Evolutionary conservation across 2,888 invertebrate species (phyloP).

Genomic region (Miltochrista miniata): DNA sequence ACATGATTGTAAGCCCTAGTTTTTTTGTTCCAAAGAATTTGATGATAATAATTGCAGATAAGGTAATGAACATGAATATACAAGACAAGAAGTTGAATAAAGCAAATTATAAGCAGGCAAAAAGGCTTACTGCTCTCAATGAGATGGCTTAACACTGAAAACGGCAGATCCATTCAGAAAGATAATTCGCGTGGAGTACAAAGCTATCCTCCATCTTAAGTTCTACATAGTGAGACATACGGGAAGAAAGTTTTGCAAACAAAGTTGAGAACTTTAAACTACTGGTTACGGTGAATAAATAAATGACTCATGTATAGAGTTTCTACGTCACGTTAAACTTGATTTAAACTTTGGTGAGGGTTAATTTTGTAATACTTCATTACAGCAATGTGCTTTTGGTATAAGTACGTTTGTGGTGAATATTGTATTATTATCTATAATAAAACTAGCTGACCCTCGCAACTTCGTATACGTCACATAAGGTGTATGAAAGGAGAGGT

Average conservation of each 20-base stretch:
- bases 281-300: background rate
- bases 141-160: conserved; percentile 25
- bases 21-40: too few relatives aligned
- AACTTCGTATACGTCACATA: too few relatives aligned
- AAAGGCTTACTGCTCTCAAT: conserved; percentile 24
- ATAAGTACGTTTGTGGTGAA: too few relatives aligned
- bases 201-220: conserved; percentile 31
- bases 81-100: conserved; percentile 21
- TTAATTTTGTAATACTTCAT: too few relatives aligned
- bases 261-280: conserved; percentile 22
- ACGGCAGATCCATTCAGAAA: conserved; percentile 36
- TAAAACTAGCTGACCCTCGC: too few relatives aligned
- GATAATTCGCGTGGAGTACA: conserved; percentile 42
- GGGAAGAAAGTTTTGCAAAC: conserved; percentile 25
- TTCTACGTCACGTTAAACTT: background rate
- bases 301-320: conserved; percentile 7
- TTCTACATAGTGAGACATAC: conserved; percentile 30
- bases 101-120: conserved; percentile 17
- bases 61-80: conserved; percentile 12
- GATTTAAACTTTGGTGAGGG: too few relatives aligned
- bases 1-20: too few relatives aligned
- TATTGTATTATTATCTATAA: too few relatives aligned
- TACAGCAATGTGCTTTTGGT: too few relatives aligned
- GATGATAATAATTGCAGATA: conserved; percentile 17
- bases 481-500: too few relatives aligned